These are phyloP conservation scores for Neogale vison DNA, from an alignment of 2,113 vertebrate genomes.

Conservation along the genomic window DNA sequence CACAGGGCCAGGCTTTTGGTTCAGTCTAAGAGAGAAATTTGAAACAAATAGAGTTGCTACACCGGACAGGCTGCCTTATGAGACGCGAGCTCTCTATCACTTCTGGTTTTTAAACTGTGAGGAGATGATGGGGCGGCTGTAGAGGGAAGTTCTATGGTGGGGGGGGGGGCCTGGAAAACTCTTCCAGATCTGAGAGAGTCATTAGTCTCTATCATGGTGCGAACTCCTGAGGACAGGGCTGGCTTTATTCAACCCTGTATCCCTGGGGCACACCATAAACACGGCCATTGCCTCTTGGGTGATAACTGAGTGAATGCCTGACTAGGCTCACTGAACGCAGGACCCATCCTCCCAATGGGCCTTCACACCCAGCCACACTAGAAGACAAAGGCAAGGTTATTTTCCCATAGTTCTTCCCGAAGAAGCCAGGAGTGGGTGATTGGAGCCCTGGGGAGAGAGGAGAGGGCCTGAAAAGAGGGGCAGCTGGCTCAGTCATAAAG, in stretches of 20 bases:
- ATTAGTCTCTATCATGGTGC: background rate
- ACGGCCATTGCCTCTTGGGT: background rate
- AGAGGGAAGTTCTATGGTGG: background rate
- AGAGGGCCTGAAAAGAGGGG: background rate
- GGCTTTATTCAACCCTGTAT: rapidly evolving
- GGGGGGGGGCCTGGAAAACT: background rate
- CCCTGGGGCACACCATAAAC: background rate
- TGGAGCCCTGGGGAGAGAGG: background rate
- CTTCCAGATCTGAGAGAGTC: background rate
- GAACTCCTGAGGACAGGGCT: background rate
- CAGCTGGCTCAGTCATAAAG: background rate
- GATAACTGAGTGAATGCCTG: background rate
- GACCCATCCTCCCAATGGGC: background rate
- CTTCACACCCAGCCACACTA: background rate
- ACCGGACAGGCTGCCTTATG: background rate
- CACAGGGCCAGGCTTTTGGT: background rate
- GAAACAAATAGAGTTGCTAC: background rate
- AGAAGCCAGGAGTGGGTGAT: background rate
- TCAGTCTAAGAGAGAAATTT: background rate
- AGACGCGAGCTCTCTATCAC: background rate
- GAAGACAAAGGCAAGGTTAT: background rate
- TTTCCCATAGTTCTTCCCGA: background rate
- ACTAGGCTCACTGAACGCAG: rapidly evolving
- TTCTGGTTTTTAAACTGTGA: background rate
- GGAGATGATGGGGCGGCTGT: background rate